Evolutionary conservation across 2,797 vertebrate genomes (phyloP).

Genomic region (Syngnathus acus): DNA sequence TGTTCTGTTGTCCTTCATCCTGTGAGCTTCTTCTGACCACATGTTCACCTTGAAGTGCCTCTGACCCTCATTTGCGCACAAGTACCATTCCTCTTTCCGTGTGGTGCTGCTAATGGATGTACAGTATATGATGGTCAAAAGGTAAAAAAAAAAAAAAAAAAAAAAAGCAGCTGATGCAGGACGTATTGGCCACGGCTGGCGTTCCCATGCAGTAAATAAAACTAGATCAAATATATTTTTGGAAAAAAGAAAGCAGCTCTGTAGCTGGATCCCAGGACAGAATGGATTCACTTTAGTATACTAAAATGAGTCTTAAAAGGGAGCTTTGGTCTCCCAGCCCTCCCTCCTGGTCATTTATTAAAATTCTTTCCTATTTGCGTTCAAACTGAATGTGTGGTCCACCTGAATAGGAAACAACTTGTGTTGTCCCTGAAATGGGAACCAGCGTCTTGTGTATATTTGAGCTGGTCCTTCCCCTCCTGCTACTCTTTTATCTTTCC

Average conservation of each 20-base stretch:
- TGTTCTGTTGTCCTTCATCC: neutral
- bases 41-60: neutral
- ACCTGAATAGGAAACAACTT: neutral
- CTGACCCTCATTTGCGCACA: neutral
- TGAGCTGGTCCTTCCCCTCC: conserved; percentile 30
- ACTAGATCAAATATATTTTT: no score
- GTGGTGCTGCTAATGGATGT: conserved; percentile 1
- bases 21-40: neutral
- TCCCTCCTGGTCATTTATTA: neutral
- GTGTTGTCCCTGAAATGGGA: neutral
- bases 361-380: neutral
- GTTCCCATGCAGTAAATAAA: neutral
- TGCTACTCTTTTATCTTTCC: conserved; percentile 26
- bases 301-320: neutral
- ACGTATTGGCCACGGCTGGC: neutral
- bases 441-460: conserved; percentile 41
- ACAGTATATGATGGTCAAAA: neutral
- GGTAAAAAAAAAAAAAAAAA: neutral
- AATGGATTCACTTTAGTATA: neutral
- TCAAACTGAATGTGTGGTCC: neutral
- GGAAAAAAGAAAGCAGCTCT: neutral
- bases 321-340: neutral
- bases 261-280: neutral
- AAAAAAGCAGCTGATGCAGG: neutral
- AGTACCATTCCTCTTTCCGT: conserved; percentile 4